A percentile compares a stretch with the other conserved stretches of the same genome.
Evolutionary conservation across 2,797 vertebrate species (phyloP).

Genomic region (Perodicticus potto): DNA sequence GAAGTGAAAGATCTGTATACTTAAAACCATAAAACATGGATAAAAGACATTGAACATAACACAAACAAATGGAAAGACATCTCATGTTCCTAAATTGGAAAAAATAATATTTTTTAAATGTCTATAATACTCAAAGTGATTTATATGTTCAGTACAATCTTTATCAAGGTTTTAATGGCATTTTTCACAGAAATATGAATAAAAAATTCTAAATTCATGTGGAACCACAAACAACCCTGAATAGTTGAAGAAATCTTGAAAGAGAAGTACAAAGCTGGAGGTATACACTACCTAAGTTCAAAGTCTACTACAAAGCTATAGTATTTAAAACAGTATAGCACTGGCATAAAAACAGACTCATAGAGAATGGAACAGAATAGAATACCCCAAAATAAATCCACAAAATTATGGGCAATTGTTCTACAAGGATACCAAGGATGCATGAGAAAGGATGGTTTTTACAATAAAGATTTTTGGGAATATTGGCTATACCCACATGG

Average conservation of each 20-base stretch:
- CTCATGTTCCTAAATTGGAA: neutral
- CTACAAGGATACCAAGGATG: neutral
- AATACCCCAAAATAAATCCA: neutral
- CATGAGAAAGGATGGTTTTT: neutral
- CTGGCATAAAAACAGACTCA: neutral
- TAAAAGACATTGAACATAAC: neutral
- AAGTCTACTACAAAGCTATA: neutral
- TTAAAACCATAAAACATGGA: neutral
- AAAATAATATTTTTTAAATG: neutral
- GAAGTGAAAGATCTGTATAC: neutral
- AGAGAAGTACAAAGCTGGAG: neutral
- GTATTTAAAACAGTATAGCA: neutral
- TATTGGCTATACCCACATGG: neutral
- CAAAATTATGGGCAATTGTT: neutral
- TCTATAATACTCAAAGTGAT: neutral
- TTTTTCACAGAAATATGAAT: neutral
- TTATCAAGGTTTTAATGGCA: neutral
- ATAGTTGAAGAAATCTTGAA: neutral
- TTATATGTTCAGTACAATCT: neutral
- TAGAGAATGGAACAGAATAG: neutral
- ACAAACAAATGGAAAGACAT: neutral
- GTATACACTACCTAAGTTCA: neutral
- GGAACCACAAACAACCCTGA: neutral
- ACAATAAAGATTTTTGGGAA: neutral
- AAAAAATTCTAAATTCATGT: neutral